A percentile compares a stretch with the other conserved stretches of the same genome.
These are phyloP conservation scores for Caenorhabditis remanei DNA, from an alignment of 1,140 invertebrate genomes.

Conservation along the genomic window DNA sequence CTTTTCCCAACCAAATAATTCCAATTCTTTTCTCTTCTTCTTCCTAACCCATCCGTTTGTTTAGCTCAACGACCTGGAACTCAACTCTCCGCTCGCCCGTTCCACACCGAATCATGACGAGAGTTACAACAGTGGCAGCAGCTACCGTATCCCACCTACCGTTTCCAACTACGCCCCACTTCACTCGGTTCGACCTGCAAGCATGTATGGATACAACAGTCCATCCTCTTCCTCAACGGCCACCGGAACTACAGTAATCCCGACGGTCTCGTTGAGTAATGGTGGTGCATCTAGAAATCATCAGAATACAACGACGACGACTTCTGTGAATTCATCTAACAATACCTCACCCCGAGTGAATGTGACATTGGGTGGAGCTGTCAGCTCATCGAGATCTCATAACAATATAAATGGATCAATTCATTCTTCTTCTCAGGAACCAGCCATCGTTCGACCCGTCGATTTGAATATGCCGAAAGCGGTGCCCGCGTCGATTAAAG, in stretches of 20 bases:
- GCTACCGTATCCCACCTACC: slow-evolving; percentile 32
- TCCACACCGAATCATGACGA: slow-evolving; percentile 27
- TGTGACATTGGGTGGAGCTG: slow-evolving; percentile 41
- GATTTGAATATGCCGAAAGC: slow-evolving; percentile 53
- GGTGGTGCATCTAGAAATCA: neutral
- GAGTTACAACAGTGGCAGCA: neutral
- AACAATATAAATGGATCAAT: neutral
- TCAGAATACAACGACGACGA: neutral
- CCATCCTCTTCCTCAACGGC: neutral
- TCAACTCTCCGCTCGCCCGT: slow-evolving; percentile 20
- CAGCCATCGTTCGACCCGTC: slow-evolving; percentile 43
- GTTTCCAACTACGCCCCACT: slow-evolving; percentile 40
- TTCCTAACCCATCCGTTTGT: slow-evolving; percentile 27
- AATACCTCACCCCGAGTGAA: slow-evolving; percentile 44
- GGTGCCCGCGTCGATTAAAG: slow-evolving; percentile 1
- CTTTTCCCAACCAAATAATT: neutral
- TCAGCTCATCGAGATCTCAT: slow-evolving; percentile 41
- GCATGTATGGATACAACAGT: slow-evolving; percentile 42
- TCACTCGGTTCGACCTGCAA: slow-evolving; percentile 30
- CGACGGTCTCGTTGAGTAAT: neutral
- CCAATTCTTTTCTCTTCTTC: neutral
- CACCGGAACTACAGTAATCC: slow-evolving; percentile 41
- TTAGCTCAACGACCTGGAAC: slow-evolving; percentile 35
- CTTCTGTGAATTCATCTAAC: neutral
- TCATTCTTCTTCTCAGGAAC: slow-evolving; percentile 48